A percentile compares a stretch with the other conserved stretches of the same genome.
Evolutionary conservation across 2,888 invertebrate species (phyloP).

Genomic region (Eumerus sabulonum): DNA sequence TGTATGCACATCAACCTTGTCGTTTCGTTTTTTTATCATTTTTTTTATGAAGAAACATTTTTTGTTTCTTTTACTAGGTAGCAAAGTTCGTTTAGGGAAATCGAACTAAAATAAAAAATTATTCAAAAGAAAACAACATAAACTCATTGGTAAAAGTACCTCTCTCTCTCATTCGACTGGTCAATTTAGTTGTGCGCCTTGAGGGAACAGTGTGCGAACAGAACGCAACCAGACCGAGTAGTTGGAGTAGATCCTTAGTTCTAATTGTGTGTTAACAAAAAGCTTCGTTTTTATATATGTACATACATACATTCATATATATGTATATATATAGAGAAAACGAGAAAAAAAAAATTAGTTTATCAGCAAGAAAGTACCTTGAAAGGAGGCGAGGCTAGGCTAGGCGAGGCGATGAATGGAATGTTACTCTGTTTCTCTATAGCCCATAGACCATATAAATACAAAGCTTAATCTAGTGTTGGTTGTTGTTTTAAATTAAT

Average conservation of each 20-base stretch:
- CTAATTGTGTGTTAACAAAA: slow-evolving; percentile 29
- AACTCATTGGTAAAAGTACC: slow-evolving; percentile 52
- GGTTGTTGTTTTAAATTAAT: slow-evolving; percentile 36
- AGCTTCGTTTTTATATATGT: too few species aligned
- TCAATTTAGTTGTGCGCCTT: slow-evolving; percentile 47
- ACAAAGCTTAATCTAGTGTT: slow-evolving; percentile 42
- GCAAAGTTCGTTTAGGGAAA: slow-evolving; percentile 28
- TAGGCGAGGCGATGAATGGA: background rate
- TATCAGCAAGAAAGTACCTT: slow-evolving; percentile 45
- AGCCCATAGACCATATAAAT: slow-evolving; percentile 36
- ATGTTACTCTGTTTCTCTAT: slow-evolving; percentile 42
- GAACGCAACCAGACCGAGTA: slow-evolving; percentile 39
- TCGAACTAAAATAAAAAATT: slow-evolving; percentile 43
- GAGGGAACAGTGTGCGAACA: slow-evolving; percentile 24
- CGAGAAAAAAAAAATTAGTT: slow-evolving; percentile 36
- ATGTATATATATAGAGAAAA: slow-evolving; percentile 31
- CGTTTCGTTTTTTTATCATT: too few species aligned
- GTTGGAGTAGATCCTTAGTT: slow-evolving; percentile 51
- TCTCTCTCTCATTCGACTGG: too few species aligned
- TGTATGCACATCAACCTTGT: too few species aligned
- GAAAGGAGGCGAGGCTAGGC: too few species aligned
- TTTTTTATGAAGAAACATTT: slow-evolving; percentile 30
- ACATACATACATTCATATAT: too few species aligned
- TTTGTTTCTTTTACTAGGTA: slow-evolving; percentile 18
- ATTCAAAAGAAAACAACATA: slow-evolving; percentile 43